These are phyloP conservation scores for Drosophila kuntzei DNA, from an alignment of 2,888 invertebrate species.

Conservation along the genomic window DNA sequence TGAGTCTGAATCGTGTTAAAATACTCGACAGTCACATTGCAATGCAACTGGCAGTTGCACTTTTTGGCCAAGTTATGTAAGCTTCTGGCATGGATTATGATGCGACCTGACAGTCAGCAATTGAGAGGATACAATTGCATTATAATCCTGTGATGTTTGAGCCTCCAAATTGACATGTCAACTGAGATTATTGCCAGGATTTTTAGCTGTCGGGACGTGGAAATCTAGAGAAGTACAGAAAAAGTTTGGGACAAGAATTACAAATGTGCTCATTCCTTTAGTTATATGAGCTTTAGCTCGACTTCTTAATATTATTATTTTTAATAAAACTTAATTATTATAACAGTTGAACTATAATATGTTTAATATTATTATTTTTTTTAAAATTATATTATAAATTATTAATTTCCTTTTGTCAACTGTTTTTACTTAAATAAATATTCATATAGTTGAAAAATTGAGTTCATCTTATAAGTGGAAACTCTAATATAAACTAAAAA, in stretches of 20 bases:
- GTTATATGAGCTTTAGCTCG: too few relatives aligned
- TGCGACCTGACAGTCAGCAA: conserved; percentile 7
- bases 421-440: too few relatives aligned
- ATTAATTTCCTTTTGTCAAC: too few relatives aligned
- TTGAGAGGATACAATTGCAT: conserved; percentile 2
- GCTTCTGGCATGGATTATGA: conserved; percentile 30
- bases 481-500: background rate
- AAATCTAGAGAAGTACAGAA: background rate
- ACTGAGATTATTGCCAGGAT: background rate
- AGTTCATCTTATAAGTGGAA: background rate
- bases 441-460: too few relatives aligned
- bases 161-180: conserved; percentile 13
- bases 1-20: conserved; percentile 48
- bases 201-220: background rate
- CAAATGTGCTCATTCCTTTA: too few relatives aligned
- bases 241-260: background rate
- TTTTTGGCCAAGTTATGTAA: conserved; percentile 54
- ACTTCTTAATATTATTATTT: too few relatives aligned
- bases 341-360: too few relatives aligned
- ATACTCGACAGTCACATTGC: conserved; percentile 50
- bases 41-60: conserved; percentile 24
- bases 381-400: too few relatives aligned
- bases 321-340: too few relatives aligned
- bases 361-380: too few relatives aligned
- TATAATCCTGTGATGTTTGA: conserved; percentile 23